Evolutionary conservation across 2,888 invertebrate genomes (phyloP), one percentile per base, ranked within the genome.

Genomic region (Idaea aversata): DNA sequence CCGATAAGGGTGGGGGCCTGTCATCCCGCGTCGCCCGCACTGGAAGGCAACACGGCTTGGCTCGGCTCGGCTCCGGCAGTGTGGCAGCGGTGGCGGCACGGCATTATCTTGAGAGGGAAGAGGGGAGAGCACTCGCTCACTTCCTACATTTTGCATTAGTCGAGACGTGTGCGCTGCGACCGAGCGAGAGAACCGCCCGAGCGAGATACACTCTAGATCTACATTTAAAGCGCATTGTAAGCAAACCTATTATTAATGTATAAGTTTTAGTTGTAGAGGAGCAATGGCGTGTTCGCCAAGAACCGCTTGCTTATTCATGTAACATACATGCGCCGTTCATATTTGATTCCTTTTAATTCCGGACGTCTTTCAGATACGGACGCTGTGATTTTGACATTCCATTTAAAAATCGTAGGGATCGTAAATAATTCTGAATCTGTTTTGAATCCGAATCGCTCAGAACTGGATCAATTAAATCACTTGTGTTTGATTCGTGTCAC

Each of bases 151-250:
- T 92, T 91, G 88, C 84, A 92, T 90, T 90, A 77, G 79, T 79
- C 79, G 81, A 82, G 73, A 80, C 81, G 83, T 80, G 84, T 82
- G 82, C 78, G 80, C 59, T 15, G 61, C 59, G 65, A 59, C 58
- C 76, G 82, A 80, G 83, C 71, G 86, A 81, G 87, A 82, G 75
- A 70, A 71, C 63, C 60, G 77, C 70, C 75, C 70, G 83, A 87
- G 79, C 74, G 82, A 77, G 88, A 88, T 80, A 73, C 75, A 77
- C 84, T 82, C 78, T 84, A 86, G 87, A 91, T 91, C 90, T 91
- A 93, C 92, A 92, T 91, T 92, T 93, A 91, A 91, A 93, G 92
- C 91, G 89, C 91, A 92, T 92, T 91, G 92, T 91, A 92, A 93
- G 91, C 91, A 92, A 90, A 86, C 83, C 86, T 87, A 92, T 93